Conservation (phyloP, 2,797 vertebrate species). For the Brachyrhaphis roseni region DNA sequence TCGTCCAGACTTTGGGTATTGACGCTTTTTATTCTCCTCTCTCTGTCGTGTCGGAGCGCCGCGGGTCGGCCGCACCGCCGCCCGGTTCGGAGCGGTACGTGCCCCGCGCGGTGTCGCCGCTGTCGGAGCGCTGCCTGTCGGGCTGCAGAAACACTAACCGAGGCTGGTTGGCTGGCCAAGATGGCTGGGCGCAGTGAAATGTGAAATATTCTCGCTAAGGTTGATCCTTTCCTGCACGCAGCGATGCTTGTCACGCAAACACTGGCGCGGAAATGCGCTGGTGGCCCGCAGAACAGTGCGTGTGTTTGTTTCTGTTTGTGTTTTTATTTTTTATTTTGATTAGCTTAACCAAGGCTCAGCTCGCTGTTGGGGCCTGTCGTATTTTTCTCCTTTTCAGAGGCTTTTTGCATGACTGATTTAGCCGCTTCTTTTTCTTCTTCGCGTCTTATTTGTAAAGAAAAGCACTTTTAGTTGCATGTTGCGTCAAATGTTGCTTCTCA, state of each 20-base stretch:
- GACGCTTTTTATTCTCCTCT: slow-evolving; percentile 34
- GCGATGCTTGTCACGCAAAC: slow-evolving; percentile 41
- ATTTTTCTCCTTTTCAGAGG: neutral
- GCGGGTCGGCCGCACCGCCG: neutral
- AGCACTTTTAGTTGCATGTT: neutral
- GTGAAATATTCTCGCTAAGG: slow-evolving; percentile 72
- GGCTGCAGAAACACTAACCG: slow-evolving; percentile 71
- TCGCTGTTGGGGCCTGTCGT: slow-evolving; percentile 44
- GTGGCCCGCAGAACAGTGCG: slow-evolving; percentile 23
- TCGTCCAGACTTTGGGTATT: slow-evolving; percentile 73
- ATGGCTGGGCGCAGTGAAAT: slow-evolving; percentile 82
- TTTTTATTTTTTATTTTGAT: slow-evolving; percentile 31
- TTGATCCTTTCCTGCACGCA: slow-evolving; percentile 39
- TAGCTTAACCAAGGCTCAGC: slow-evolving; percentile 31
- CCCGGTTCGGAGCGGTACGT: neutral
- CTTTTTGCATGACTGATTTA: slow-evolving; percentile 53
- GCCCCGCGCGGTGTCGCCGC: slow-evolving; percentile 9
- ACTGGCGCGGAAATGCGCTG: neutral
- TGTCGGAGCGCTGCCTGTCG: slow-evolving; percentile 45
- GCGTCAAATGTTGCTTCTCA: neutral
- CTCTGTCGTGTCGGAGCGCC: neutral
- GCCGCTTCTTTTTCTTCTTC: slow-evolving; percentile 25
- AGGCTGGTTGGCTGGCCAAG: slow-evolving; percentile 78
- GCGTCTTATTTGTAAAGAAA: neutral
- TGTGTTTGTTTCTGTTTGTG: slow-evolving; percentile 3